Conservation (phyloP, 2,113 vertebrate genomes). For the Osmerus eperlanus region DNA sequence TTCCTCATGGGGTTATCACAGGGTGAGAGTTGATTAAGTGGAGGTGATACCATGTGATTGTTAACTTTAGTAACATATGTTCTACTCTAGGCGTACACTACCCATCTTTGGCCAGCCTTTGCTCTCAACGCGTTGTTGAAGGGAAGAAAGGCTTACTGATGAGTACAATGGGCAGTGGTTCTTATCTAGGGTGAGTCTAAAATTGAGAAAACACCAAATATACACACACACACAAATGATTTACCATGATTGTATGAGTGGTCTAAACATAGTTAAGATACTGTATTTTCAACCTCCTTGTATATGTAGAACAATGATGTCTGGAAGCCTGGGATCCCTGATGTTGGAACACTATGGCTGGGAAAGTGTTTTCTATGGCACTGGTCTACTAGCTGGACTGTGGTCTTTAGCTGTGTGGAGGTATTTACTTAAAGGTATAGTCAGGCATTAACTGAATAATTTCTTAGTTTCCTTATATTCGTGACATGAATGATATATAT, state of each 20-base stretch:
- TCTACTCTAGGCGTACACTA: constrained; percentile 65
- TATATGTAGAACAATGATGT: constrained; percentile 75
- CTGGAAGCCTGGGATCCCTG: constrained; percentile 79
- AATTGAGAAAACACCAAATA: constrained; percentile 5
- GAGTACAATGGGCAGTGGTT: constrained; percentile 78
- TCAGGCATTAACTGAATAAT: not conserved
- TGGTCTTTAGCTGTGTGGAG: constrained; percentile 81
- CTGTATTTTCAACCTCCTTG: not conserved
- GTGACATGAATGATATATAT: not conserved
- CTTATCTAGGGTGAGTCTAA: constrained; percentile 79
- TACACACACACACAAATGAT: not conserved
- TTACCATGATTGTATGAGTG: not conserved
- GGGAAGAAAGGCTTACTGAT: constrained; percentile 79
- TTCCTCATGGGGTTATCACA: constrained; percentile 86
- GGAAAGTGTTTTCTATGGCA: constrained; percentile 84
- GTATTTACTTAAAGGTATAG: constrained; percentile 71
- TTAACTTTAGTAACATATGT: not conserved
- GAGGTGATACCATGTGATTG: not conserved
- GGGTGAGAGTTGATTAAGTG: constrained; percentile 68
- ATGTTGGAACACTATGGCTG: constrained; percentile 81
- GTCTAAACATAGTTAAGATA: too few species aligned
- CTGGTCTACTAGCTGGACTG: constrained; percentile 73
- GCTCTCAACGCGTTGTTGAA: constrained; percentile 80
- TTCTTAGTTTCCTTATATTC: not conserved
- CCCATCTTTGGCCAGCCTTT: constrained; percentile 69